These are phyloP conservation scores for Eulimnadia texana DNA, from an alignment of 1,140 invertebrate species.

Conservation along the genomic window DNA sequence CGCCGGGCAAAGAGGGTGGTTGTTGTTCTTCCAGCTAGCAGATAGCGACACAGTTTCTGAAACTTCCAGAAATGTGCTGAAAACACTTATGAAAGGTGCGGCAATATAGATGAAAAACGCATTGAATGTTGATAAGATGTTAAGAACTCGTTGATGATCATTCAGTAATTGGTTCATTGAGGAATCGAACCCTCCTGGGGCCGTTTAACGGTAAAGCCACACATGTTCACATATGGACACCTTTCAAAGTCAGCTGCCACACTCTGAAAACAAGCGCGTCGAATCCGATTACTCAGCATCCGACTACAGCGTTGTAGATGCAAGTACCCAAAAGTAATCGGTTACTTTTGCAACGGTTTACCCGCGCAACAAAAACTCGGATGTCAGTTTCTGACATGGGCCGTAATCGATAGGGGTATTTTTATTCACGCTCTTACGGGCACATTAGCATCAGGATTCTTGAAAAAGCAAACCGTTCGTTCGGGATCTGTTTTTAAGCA, in stretches of 20 bases:
- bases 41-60: not conserved
- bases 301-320: too few species aligned
- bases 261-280: not conserved
- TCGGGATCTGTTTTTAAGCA: too few species aligned
- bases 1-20: too few species aligned
- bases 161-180: not conserved
- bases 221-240: conserved; percentile 14
- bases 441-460: too few species aligned
- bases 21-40: too few species aligned
- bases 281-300: not conserved
- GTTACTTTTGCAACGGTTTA: not conserved
- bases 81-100: not conserved
- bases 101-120: too few species aligned
- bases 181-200: not conserved
- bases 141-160: not conserved
- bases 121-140: too few species aligned
- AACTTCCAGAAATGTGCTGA: not conserved
- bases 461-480: too few species aligned
- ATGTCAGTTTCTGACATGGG: too few species aligned
- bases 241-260: not conserved
- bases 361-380: too few species aligned
- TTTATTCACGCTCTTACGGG: too few species aligned
- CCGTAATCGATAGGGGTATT: too few species aligned
- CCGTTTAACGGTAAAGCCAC: not conserved
- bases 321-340: not conserved